Conservation (phyloP, 2,797 vertebrate genomes). For the Rhabdophis nuchalis region DNA sequence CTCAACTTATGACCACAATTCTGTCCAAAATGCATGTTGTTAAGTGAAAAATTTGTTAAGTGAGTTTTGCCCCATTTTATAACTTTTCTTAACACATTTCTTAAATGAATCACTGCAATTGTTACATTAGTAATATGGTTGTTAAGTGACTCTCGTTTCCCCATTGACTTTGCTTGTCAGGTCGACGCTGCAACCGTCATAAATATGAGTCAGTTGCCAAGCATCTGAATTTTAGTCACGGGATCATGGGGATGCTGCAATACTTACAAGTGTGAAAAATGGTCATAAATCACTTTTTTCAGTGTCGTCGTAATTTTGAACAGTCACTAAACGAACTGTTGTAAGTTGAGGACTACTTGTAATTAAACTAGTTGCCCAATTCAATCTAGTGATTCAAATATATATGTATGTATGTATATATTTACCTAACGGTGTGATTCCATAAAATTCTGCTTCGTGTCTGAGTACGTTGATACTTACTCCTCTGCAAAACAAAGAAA, state of each 20-base stretch:
- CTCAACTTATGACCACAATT: neutral
- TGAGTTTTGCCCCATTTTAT: neutral
- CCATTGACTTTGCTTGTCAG: neutral
- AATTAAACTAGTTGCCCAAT: neutral
- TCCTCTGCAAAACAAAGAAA: slow-evolving; percentile 73
- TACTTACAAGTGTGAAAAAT: neutral
- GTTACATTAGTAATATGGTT: neutral
- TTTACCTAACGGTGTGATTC: slow-evolving; percentile 94
- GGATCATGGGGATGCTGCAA: neutral
- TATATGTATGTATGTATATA: slow-evolving; percentile 12
- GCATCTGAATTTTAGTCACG: neutral
- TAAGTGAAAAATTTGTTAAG: too few species aligned
- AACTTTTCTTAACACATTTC: neutral
- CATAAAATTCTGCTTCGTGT: slow-evolving; percentile 98
- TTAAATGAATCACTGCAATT: neutral
- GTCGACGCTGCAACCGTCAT: neutral
- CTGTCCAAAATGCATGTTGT: neutral
- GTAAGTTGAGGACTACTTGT: neutral
- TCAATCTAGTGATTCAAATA: slow-evolving; percentile 1
- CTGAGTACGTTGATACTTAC: slow-evolving; percentile 93
- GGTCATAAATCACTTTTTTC: neutral
- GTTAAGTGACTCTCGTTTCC: neutral
- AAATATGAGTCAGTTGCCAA: neutral
- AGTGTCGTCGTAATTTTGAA: neutral
- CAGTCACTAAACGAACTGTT: too few species aligned